Evolutionary conservation across 2,888 invertebrate genomes (phyloP).

Genomic region (Limnephilus rhombicus): DNA sequence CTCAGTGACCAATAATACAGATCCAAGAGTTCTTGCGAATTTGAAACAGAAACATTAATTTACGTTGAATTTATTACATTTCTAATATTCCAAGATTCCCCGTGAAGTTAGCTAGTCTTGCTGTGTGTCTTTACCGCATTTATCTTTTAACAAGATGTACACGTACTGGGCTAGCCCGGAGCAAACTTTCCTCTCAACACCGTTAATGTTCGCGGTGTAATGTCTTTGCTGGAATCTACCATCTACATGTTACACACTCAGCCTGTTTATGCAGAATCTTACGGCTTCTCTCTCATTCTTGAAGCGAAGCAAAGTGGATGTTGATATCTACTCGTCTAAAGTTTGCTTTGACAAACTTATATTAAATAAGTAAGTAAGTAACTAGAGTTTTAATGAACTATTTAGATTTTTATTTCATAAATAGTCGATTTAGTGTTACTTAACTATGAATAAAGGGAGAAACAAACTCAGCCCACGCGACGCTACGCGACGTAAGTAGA

Average conservation of each 20-base stretch:
- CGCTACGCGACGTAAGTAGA: too few species aligned
- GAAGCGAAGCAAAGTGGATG: neutral
- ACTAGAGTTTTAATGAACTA: neutral
- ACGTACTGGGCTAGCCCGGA: constrained; percentile 26
- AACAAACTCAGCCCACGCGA: too few species aligned
- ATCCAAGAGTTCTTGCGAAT: neutral
- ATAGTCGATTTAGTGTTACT: too few species aligned
- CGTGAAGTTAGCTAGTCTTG: constrained; percentile 22
- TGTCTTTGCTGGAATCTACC: constrained; percentile 30
- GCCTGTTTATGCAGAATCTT: constrained; percentile 35
- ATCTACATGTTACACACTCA: constrained; percentile 28
- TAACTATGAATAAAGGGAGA: too few species aligned
- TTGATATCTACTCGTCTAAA: neutral
- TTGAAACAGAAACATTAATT: constrained; percentile 19
- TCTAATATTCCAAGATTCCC: constrained; percentile 33
- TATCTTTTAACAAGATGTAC: constrained; percentile 55
- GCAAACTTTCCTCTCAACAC: constrained; percentile 60
- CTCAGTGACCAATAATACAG: neutral
- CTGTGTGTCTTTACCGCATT: constrained; percentile 49
- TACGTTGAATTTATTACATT: constrained; percentile 42
- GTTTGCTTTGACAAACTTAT: neutral
- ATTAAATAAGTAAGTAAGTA: neutral
- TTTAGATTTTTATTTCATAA: neutral
- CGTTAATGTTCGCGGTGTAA: constrained; percentile 57
- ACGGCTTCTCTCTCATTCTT: neutral